Conservation (phyloP, 2,113 vertebrate genomes). For the Amia ocellicauda region DNA sequence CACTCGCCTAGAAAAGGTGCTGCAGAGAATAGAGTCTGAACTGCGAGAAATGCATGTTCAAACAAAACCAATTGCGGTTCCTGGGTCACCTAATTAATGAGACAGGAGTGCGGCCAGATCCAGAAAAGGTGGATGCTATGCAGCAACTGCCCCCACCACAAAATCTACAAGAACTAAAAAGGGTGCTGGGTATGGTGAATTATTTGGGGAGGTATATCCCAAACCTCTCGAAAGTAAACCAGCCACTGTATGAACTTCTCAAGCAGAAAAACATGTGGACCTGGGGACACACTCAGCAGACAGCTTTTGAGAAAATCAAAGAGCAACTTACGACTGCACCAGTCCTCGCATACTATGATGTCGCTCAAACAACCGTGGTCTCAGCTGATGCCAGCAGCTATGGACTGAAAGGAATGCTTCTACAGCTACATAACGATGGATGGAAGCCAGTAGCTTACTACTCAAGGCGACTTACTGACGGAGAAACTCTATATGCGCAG, state of each 20-base stretch:
- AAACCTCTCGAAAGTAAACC: neutral
- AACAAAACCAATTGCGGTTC: constrained; percentile 10
- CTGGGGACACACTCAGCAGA: constrained; percentile 30
- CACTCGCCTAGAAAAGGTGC: neutral
- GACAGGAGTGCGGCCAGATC: constrained; percentile 14
- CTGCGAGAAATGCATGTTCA: constrained; percentile 11
- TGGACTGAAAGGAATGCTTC: constrained; percentile 41
- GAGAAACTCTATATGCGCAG: constrained; percentile 30
- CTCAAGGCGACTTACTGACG: constrained; percentile 44
- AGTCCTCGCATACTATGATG: constrained; percentile 44
- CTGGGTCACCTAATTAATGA: constrained; percentile 18
- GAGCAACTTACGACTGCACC: constrained; percentile 30
- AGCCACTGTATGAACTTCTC: neutral
- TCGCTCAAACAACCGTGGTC: constrained; percentile 44
- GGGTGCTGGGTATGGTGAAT: neutral
- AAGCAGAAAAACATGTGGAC: constrained; percentile 19
- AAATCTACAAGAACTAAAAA: constrained; percentile 11
- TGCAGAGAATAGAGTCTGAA: constrained; percentile 11
- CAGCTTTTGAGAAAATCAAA: constrained; percentile 42
- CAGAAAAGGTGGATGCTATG: constrained; percentile 26
- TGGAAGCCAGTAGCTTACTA: constrained; percentile 1
- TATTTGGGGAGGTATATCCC: neutral
- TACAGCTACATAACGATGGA: too few species aligned
- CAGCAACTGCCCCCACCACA: constrained; percentile 11
- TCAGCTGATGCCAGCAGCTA: constrained; percentile 52